Conservation (phyloP, 2,113 vertebrate species). For the Prolemur simus region DNA sequence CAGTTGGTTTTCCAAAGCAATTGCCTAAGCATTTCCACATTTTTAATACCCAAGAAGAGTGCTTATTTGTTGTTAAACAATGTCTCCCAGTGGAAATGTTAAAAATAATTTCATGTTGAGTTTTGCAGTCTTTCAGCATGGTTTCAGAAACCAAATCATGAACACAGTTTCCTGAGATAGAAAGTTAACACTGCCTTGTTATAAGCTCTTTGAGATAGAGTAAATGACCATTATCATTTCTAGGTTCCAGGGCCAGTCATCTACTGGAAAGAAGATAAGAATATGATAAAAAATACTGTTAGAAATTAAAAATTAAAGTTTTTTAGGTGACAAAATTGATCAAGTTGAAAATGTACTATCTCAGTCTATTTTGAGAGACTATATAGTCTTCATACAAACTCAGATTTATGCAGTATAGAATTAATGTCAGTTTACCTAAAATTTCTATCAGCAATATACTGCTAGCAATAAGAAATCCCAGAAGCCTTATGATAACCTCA, state of each 20-base stretch:
- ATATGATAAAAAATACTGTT: not conserved
- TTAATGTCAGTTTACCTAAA: not conserved
- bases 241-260: not conserved
- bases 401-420: not conserved
- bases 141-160: not conserved
- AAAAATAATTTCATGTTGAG: constrained; percentile 24
- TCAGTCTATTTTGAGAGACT: not conserved
- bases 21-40: not conserved
- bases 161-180: not conserved
- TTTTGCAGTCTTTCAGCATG: not conserved
- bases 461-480: not conserved
- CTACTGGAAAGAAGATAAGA: not conserved
- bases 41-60: not conserved
- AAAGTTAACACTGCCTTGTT: not conserved
- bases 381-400: not conserved
- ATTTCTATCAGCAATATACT: not conserved
- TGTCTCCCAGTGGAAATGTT: not conserved
- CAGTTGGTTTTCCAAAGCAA: not conserved
- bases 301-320: not conserved
- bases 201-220: not conserved
- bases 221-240: not conserved
- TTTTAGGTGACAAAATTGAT: not conserved
- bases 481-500: too few species aligned
- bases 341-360: not conserved
- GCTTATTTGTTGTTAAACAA: not conserved